Evolutionary conservation across 2,888 invertebrate genomes (phyloP).

Genomic region (Euphydryas editha): DNA sequence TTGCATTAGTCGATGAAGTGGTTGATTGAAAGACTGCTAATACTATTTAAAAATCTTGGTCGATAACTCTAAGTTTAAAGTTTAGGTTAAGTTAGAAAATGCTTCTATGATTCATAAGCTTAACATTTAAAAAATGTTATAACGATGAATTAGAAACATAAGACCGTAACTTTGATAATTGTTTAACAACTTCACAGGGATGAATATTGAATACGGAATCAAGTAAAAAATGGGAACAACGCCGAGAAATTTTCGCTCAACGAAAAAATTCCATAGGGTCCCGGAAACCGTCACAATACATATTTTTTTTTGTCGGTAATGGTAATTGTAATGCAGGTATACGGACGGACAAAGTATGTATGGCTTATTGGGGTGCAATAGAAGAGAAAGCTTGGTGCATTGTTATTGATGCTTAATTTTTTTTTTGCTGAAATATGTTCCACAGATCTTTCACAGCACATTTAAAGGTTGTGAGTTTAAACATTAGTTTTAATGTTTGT

Average conservation of each 20-base stretch:
- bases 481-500: background rate
- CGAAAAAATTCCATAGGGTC: slow-evolving; percentile 10
- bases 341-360: slow-evolving; percentile 15
- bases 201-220: too few species aligned
- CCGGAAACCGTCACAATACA: slow-evolving; percentile 21
- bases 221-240: background rate
- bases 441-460: background rate
- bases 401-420: background rate
- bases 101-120: too few species aligned
- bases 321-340: slow-evolving; percentile 20
- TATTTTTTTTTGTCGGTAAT: slow-evolving; percentile 11
- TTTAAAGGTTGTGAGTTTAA: background rate
- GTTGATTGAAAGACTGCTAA: too few species aligned
- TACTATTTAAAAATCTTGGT: too few species aligned
- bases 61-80: too few species aligned
- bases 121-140: too few species aligned
- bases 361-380: slow-evolving; percentile 23
- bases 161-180: too few species aligned
- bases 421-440: background rate
- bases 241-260: slow-evolving; percentile 3
- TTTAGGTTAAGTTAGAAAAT: too few species aligned
- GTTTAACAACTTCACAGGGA: too few species aligned
- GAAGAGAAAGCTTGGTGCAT: slow-evolving; percentile 8
- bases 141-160: too few species aligned
- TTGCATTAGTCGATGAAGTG: too few species aligned